Evolutionary conservation across 2,113 vertebrate species (phyloP).

Genomic region (Ictalurus furcatus): DNA sequence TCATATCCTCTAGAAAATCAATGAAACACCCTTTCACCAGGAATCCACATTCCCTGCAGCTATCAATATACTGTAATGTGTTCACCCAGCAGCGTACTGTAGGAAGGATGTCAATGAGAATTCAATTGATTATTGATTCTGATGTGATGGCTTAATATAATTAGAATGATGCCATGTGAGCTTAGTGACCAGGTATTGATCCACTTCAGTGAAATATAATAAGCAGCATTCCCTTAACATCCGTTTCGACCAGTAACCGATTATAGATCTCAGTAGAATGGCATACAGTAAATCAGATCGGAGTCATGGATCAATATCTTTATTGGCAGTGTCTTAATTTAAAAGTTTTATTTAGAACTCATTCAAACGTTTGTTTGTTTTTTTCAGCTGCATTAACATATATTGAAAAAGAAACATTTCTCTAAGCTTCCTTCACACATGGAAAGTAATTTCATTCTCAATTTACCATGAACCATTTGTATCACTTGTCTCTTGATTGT

Average conservation of each 20-base stretch:
- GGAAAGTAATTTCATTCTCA: background rate
- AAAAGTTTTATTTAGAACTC: background rate
- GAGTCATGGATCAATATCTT: background rate
- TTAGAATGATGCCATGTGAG: conserved; percentile 24
- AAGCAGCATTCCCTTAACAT: background rate
- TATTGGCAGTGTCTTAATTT: background rate
- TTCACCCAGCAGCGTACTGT: background rate
- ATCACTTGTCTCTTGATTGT: conserved; percentile 16
- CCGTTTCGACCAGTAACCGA: conserved; percentile 12
- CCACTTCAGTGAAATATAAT: conserved; percentile 9
- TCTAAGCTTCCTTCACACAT: background rate
- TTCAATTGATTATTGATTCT: conserved; percentile 37
- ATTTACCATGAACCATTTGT: background rate
- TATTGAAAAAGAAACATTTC: background rate
- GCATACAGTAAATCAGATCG: background rate
- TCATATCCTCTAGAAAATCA: conserved; percentile 49
- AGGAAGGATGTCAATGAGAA: conserved; percentile 35
- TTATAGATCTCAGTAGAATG: background rate
- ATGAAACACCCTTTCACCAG: conserved; percentile 36
- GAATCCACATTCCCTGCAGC: conserved; percentile 33
- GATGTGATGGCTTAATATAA: conserved; percentile 20
- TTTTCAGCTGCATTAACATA: background rate
- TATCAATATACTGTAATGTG: conserved; percentile 33
- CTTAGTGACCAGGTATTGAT: conserved; percentile 19
- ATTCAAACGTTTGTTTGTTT: background rate